Conservation (phyloP, 2,113 vertebrate genomes). For the Pardalotus punctatus region DNA sequence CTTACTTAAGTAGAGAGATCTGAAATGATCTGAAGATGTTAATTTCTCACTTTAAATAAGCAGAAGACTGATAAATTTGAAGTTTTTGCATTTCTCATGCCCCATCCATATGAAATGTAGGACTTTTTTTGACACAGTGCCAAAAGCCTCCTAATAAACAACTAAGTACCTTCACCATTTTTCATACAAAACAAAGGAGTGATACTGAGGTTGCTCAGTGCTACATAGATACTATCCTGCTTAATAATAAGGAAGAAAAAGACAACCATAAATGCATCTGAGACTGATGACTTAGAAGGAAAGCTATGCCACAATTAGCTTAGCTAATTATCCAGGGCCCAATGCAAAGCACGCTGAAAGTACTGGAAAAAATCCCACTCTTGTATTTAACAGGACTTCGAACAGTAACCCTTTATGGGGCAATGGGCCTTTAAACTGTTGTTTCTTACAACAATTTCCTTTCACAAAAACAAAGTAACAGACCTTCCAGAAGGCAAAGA, state of each 20-base stretch:
- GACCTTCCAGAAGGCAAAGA: not conserved
- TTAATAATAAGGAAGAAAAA: not conserved
- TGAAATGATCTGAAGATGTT: not conserved
- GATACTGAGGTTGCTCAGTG: not conserved
- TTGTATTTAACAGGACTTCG: not conserved
- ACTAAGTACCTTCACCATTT: not conserved
- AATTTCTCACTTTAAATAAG: not conserved
- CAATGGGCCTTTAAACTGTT: not conserved
- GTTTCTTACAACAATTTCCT: not conserved
- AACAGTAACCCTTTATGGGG: not conserved
- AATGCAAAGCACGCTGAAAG: not conserved
- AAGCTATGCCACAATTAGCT: not conserved
- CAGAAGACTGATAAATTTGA: not conserved
- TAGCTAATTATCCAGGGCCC: not conserved
- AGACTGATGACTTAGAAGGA: constrained; percentile 11
- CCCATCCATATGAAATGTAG: not conserved
- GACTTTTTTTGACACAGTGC: not conserved
- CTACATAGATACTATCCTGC: not conserved
- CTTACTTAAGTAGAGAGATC: not conserved
- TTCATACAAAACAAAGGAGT: not conserved
- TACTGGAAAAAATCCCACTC: not conserved
- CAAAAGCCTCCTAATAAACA: not conserved
- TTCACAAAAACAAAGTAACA: not conserved
- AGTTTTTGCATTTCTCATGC: not conserved
- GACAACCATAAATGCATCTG: not conserved